Base-by-base conservation (phyloP, 2,113 vertebrate species). In the Leptocoma aspasia region DNA sequence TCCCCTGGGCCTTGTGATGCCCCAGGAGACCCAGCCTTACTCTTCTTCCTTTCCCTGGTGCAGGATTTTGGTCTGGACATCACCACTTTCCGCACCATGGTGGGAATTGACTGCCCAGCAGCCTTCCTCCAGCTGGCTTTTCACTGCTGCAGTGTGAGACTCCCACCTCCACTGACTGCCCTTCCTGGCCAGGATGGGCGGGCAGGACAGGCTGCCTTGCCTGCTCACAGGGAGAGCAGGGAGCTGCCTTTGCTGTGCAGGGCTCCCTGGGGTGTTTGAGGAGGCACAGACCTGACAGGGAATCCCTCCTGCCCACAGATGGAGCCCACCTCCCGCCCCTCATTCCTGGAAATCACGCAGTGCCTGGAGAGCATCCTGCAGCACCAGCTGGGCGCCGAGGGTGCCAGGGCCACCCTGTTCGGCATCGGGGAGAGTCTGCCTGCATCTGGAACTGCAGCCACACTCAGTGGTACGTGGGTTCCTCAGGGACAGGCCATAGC, bases 21-120 rank as follows among this genome's bases (percentile, higher is more conserved):
- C 19, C 14, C 28, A 19, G 7, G 28, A 41, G 4, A 61, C 30
- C 20, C 5, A 23, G 0, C 8, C 44, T 91, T 31, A 70, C n/a
- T 39, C 22, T 61, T 77, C 26, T 49, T 63, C 23, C 37, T 80
- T 83, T 94, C 30, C 86, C 63, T 82, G 11, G 30, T 39, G 6
- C 87, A 99, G 99, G 98, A 99, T 96, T 99, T 99, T 90, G 99
- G 99, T 26, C 97, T 99, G 95, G 99, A 99, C 2, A 79, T 99
- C 73, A 96, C 97, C 22, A 94, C 98, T 4, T 99, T 99, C 95
- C 97, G 98, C 92, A 98, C 98, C 82, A 98, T 99, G 98, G 98
- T 99, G 45, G 98, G 96, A 16, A 97, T 98, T 6, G 98, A 99
- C 96, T 99, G 99, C 92, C 99, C 99, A 0, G 77, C 95, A 0